A percentile compares a stretch with the other conserved stretches of the same genome.
These are phyloP conservation scores for Notiomystis cincta DNA, from an alignment of 2,113 vertebrate species.

Conservation along the genomic window DNA sequence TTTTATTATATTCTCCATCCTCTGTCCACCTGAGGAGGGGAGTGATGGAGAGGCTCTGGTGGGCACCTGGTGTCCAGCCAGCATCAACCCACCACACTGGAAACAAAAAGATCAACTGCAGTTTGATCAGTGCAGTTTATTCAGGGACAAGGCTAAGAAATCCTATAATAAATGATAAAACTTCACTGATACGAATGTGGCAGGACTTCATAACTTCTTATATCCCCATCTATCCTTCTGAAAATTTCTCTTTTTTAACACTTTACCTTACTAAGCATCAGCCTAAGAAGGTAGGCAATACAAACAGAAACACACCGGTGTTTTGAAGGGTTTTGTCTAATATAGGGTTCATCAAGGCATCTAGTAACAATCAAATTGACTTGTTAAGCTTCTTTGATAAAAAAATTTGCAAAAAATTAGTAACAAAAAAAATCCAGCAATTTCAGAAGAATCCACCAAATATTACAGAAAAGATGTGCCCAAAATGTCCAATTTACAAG, in stretches of 20 bases:
- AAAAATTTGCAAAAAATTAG: neutral
- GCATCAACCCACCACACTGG: neutral
- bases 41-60: rapidly evolving
- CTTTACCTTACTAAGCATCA: neutral
- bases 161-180: neutral
- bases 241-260: neutral
- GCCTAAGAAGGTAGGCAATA: neutral
- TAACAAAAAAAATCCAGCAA: neutral
- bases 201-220: neutral
- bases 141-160: neutral
- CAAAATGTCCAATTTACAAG: neutral
- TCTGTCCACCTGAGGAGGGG: neutral
- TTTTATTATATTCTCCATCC: neutral
- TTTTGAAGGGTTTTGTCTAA: neutral
- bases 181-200: neutral
- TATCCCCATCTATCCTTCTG: neutral
- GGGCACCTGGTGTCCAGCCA: neutral
- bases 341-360: neutral
- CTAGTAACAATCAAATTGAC: neutral
- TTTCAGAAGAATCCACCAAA: neutral
- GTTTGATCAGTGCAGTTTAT: neutral
- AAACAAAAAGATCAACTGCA: neutral
- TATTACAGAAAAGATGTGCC: neutral
- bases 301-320: neutral
- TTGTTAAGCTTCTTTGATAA: neutral